These are phyloP conservation scores for Clarias platycephalus DNA, from an alignment of 2,797 vertebrate genomes.

Conservation along the genomic window DNA sequence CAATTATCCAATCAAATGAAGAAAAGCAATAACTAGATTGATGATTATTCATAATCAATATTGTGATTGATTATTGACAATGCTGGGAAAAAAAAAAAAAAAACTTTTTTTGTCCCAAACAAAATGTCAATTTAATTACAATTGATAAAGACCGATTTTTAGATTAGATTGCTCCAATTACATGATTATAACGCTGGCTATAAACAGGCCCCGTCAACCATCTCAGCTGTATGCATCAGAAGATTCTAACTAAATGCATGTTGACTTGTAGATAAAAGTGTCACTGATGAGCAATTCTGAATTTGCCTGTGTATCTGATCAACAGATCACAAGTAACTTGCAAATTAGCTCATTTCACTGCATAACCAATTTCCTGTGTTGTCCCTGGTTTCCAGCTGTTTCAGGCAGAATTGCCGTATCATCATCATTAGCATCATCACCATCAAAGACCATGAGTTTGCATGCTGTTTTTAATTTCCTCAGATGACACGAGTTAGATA, in stretches of 20 bases:
- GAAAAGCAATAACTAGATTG: not conserved
- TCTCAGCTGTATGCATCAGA: too few relatives aligned
- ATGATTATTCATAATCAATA: not conserved
- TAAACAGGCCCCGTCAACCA: not conserved
- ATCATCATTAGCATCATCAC: not conserved
- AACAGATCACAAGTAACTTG: not conserved
- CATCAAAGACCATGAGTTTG: not conserved
- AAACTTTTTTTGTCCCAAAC: not conserved
- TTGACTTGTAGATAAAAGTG: not conserved
- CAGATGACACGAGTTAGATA: not conserved
- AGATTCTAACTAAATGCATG: not conserved
- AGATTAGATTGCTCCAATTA: not conserved
- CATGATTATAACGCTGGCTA: not conserved
- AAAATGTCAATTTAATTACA: not conserved
- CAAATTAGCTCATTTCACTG: not conserved
- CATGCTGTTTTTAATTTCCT: slow-evolving; percentile 4
- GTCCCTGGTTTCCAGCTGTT: not conserved
- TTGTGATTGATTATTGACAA: too few relatives aligned
- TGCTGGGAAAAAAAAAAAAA: too few relatives aligned
- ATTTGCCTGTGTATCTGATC: not conserved
- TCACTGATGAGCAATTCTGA: not conserved
- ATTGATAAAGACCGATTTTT: not conserved
- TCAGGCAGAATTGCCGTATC: not conserved
- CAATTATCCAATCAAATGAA: not conserved
- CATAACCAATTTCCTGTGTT: slow-evolving; percentile 4